These are phyloP conservation scores for Centrocercus urophasianus DNA, from an alignment of 2,113 vertebrate species.

Conservation along the genomic window DNA sequence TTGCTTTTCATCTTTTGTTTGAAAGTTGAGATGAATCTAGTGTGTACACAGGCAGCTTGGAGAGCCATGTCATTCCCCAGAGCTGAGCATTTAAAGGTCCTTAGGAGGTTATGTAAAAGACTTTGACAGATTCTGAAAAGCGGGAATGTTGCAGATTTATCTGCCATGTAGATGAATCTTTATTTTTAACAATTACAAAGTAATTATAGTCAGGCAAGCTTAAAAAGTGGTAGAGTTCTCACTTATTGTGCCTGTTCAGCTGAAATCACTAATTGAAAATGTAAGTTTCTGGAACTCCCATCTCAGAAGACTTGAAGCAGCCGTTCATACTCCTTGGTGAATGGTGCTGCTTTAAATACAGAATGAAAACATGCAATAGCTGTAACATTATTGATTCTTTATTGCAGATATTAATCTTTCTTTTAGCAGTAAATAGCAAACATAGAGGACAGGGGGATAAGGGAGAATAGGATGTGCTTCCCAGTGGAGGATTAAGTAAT, in stretches of 20 bases:
- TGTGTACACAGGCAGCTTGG: background rate
- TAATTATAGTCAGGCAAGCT: slow-evolving; percentile 43
- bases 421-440: slow-evolving; percentile 41
- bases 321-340: background rate
- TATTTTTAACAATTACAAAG: slow-evolving; percentile 59
- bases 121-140: slow-evolving; percentile 64
- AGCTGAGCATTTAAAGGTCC: slow-evolving; percentile 40
- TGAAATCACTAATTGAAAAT: slow-evolving; percentile 69
- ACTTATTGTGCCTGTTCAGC: slow-evolving; percentile 46
- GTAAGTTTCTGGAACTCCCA: slow-evolving; percentile 36
- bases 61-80: background rate
- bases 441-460: background rate
- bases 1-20: background rate
- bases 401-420: slow-evolving; percentile 57
- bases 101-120: slow-evolving; percentile 30
- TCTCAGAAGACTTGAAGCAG: background rate
- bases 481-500: slow-evolving; percentile 34
- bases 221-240: slow-evolving; percentile 21
- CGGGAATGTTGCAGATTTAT: slow-evolving; percentile 16
- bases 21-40: background rate
- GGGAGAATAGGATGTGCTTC: slow-evolving; percentile 10
- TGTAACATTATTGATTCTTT: slow-evolving; percentile 63
- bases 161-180: slow-evolving; percentile 42
- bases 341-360: slow-evolving; percentile 21
- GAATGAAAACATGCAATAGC: slow-evolving; percentile 5